These are phyloP conservation scores for Labeo catla DNA, from an alignment of 2,113 vertebrate species.

Conservation along the genomic window DNA sequence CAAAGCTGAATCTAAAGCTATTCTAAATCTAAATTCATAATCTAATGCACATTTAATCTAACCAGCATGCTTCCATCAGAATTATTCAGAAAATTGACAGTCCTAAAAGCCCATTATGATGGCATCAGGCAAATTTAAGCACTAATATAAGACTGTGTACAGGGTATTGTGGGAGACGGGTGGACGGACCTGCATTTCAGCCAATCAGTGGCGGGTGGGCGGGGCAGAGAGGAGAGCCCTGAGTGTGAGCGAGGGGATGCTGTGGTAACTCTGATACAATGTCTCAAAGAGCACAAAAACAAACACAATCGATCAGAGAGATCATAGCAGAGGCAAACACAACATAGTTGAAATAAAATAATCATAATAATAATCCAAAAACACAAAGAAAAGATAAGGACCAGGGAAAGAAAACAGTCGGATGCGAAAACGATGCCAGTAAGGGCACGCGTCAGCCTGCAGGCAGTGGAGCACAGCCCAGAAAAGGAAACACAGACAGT, in stretches of 20 bases:
- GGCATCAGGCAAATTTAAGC: neutral
- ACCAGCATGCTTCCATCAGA: constrained; percentile 7
- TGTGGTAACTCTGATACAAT: constrained; percentile 78
- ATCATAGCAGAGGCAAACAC: constrained; percentile 65
- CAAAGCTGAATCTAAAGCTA: constrained; percentile 12
- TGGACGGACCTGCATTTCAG: constrained; percentile 27
- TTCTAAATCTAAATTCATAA: constrained; percentile 15
- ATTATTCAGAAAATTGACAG: neutral
- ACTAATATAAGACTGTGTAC: neutral
- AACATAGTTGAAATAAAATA: constrained; percentile 35
- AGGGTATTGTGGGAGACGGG: neutral
- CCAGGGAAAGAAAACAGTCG: constrained; percentile 34
- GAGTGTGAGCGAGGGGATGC: constrained; percentile 82
- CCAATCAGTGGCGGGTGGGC: constrained; percentile 56
- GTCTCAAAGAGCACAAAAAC: constrained; percentile 74
- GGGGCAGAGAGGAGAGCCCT: constrained; percentile 72
- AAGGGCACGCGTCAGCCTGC: constrained; percentile 63
- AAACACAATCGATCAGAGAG: constrained; percentile 70
- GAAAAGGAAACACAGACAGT: constrained; percentile 51
- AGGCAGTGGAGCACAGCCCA: constrained; percentile 67
- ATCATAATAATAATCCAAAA: constrained; percentile 32
- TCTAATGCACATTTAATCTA: constrained; percentile 3
- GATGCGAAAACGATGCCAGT: constrained; percentile 64
- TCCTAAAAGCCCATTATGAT: neutral
- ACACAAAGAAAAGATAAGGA: constrained; percentile 31